These are phyloP conservation scores for Triplophysa tibetana DNA, from an alignment of 2,113 vertebrate species.

Conservation along the genomic window DNA sequence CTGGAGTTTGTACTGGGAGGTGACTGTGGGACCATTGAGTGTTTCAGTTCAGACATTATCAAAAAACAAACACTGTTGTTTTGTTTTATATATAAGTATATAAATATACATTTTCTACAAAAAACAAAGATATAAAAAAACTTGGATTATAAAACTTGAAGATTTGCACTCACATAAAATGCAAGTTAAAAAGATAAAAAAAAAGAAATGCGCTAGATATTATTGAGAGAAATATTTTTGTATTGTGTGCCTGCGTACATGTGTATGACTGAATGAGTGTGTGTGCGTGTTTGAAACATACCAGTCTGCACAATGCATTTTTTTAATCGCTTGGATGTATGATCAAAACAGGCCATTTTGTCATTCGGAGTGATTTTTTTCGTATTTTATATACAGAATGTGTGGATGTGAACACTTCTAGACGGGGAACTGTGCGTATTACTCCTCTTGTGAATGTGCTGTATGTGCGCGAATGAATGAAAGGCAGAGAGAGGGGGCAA, in stretches of 20 bases:
- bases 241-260: slow-evolving; percentile 55
- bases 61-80: slow-evolving; percentile 82
- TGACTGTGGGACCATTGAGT: slow-evolving; percentile 60
- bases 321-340: slow-evolving; percentile 66
- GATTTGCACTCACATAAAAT: slow-evolving; percentile 87
- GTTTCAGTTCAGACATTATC: slow-evolving; percentile 73
- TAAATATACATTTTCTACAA: slow-evolving; percentile 76
- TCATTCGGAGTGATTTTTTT: slow-evolving; percentile 53
- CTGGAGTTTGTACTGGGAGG: slow-evolving; percentile 63
- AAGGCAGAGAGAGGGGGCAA: slow-evolving; percentile 64
- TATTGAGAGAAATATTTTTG: slow-evolving; percentile 77
- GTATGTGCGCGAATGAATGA: slow-evolving; percentile 21
- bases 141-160: slow-evolving; percentile 82
- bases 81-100: slow-evolving; percentile 62
- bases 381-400: slow-evolving; percentile 64
- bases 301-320: slow-evolving; percentile 75
- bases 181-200: slow-evolving; percentile 66
- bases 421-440: slow-evolving; percentile 49
- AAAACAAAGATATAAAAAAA: slow-evolving; percentile 79
- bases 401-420: slow-evolving; percentile 17
- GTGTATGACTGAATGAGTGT: slow-evolving; percentile 61
- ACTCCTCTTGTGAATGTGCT: slow-evolving; percentile 41
- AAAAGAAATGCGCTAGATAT: slow-evolving; percentile 70
- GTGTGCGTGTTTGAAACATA: slow-evolving; percentile 68
- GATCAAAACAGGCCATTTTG: slow-evolving; percentile 75